Evolutionary conservation across 2,888 invertebrate species (phyloP).

Genomic region (Phania funesta): DNA sequence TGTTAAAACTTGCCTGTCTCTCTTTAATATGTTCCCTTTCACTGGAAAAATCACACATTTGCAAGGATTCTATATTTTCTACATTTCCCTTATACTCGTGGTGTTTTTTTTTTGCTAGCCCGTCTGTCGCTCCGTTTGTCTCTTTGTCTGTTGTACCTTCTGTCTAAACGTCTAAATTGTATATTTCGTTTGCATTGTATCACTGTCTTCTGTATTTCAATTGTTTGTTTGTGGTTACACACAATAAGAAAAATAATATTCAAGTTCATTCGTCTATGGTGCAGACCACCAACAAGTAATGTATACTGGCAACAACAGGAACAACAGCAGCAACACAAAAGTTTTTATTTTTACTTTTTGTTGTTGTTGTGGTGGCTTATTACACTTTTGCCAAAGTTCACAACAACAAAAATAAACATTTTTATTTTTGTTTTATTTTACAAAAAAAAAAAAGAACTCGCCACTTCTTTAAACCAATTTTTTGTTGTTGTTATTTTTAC

Average conservation of each 20-base stretch:
- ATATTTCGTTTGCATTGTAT: constrained; percentile 34
- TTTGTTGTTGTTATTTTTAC: constrained; percentile 11
- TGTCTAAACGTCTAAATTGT: constrained; percentile 13
- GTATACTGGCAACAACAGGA: constrained; percentile 44
- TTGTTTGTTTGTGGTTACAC: constrained; percentile 59
- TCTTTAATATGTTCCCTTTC: constrained; percentile 32
- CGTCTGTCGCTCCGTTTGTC: background rate
- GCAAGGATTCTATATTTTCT: constrained; percentile 59
- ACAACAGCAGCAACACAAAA: constrained; percentile 13
- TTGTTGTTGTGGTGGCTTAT: constrained; percentile 58
- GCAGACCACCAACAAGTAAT: constrained; percentile 64
- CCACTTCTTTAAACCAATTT: constrained; percentile 29
- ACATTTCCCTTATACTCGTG: constrained; percentile 37
- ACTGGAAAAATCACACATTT: constrained; percentile 62
- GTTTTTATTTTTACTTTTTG: constrained; percentile 61
- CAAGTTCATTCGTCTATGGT: constrained; percentile 67
- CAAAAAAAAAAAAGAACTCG: constrained; percentile 13
- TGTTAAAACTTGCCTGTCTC: constrained; percentile 16
- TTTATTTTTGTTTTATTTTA: constrained; percentile 28
- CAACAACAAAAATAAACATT: constrained; percentile 1
- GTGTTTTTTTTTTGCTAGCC: constrained; percentile 23
- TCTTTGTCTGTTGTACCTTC: background rate
- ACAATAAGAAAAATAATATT: constrained; percentile 64
- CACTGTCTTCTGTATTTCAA: constrained; percentile 39
- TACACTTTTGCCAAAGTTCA: constrained; percentile 49